phyloP scores from a whole-genome alignment of 1,140 invertebrate genomes.

The Trachymyrmex septentrionalis region DNA sequence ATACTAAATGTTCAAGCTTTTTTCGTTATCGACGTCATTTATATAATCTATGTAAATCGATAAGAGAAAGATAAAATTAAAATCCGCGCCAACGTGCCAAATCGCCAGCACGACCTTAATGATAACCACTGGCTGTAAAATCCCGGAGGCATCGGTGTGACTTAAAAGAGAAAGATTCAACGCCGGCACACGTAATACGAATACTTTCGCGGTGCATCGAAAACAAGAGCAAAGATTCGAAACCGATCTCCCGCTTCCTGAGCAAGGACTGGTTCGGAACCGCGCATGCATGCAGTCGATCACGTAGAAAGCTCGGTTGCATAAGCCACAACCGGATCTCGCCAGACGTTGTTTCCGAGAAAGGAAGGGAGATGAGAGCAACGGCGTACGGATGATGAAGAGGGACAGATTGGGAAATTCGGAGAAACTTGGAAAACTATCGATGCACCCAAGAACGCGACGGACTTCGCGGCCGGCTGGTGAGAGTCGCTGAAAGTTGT shows the following conservation, averaged over 20 bases:
- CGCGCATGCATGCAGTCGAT: conserved; percentile 68
- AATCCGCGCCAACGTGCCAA: background rate
- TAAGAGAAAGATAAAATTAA: background rate
- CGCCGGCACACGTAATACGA: conserved; percentile 45
- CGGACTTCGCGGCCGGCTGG: background rate
- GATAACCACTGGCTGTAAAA: background rate
- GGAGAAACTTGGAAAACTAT: conserved; percentile 58
- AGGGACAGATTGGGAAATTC: conserved; percentile 46
- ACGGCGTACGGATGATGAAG: background rate
- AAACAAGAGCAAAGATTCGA: conserved; percentile 63
- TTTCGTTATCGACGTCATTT: background rate
- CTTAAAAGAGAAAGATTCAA: conserved; percentile 66
- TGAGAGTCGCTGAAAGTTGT: conserved; percentile 13
- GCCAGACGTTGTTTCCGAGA: conserved; percentile 72
- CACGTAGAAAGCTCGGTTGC: conserved; percentile 82
- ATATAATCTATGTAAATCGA: background rate
- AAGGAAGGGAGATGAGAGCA: conserved; percentile 28
- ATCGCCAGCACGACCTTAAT: background rate
- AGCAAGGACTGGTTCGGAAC: conserved; percentile 74
- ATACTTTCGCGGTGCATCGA: conserved; percentile 79
- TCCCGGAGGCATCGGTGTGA: background rate
- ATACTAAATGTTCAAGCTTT: background rate
- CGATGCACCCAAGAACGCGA: background rate
- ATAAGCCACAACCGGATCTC: conserved; percentile 76
- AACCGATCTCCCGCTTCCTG: conserved; percentile 68